Base-by-base conservation (phyloP, 2,113 vertebrate species). In the Nycticorax nycticorax region DNA sequence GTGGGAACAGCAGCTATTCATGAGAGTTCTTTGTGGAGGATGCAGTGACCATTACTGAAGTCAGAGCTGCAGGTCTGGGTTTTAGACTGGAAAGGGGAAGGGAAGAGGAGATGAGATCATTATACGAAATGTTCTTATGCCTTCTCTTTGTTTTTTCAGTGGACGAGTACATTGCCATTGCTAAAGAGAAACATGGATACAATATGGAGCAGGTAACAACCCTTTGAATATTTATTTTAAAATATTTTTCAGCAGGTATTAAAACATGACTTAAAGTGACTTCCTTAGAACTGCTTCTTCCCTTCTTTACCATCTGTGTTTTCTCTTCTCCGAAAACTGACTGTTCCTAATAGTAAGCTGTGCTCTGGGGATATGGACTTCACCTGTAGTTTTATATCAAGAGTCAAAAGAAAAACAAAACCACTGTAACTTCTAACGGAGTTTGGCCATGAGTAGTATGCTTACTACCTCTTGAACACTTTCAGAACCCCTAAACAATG, bases 131-230 rank as follows among this genome's bases (percentile, higher is more conserved):
- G 24, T 28, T 76, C 45, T 96, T 86, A 90, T 20, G 52, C 8
- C 26, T 68, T 86, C 83, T 81, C 80, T 98, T 95, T 97, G 80
- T 97, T 95, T 98, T 98, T 98, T 52, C 97, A 99, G 99, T 99
- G 99, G 99, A 99, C 6, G 99, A 99, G 77, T 99, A 99, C 97
- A 99, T 99, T 87, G 98, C 98, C 88, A 99, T 99, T 67, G 99
- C 99, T 89, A 99, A 99, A 97, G 99, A 99, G 97, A 99, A 99
- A 93, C 99, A 99, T 50, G 99, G 99, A 52, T 99, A 99, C 98
- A 99, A 99, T 96, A 99, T 99, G 99, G 99, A 99, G 41, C 99
- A 99, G 99, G 99, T 99, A 98, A 98, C 9, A 45, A 53, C 27
- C 26, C 9, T 93, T 22, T 68, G 50, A 78, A 77, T 85, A 52